Conservation (phyloP, 1,140 invertebrate genomes). For the Marisa cornuarietis region DNA sequence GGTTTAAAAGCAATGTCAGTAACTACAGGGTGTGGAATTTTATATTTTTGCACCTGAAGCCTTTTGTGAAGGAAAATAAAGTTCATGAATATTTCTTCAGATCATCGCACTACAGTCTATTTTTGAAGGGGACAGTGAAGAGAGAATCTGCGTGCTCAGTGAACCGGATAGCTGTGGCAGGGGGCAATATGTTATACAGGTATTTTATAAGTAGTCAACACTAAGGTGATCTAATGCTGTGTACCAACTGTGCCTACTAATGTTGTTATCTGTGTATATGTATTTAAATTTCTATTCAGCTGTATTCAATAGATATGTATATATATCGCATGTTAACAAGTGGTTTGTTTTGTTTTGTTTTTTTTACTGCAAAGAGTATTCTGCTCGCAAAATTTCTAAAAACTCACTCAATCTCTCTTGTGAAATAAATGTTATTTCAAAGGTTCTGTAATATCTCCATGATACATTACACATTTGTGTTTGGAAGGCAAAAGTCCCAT, state of each 20-base stretch:
- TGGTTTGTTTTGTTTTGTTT: background rate
- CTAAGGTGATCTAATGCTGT: background rate
- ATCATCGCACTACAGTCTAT: slow-evolving; percentile 23
- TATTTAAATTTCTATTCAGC: background rate
- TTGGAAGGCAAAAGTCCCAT: slow-evolving; percentile 1
- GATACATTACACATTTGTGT: background rate
- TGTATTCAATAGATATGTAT: background rate
- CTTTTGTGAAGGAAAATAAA: background rate
- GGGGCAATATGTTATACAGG: slow-evolving; percentile 19
- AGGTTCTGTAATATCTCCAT: background rate
- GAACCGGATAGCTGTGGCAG: slow-evolving; percentile 11
- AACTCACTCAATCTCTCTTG: background rate
- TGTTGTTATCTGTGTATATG: background rate
- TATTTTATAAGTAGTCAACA: background rate
- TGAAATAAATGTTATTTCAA: background rate
- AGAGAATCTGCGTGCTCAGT: slow-evolving; percentile 24
- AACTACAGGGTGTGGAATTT: no score
- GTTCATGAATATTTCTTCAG: background rate
- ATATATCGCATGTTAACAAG: background rate
- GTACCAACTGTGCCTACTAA: background rate
- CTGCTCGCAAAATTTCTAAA: background rate
- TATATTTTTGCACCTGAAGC: background rate
- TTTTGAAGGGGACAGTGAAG: slow-evolving; percentile 17
- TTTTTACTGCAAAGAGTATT: background rate
- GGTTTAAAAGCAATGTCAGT: no score